phyloP scores from a whole-genome alignment of 2,113 vertebrate genomes.

The Dipodomys spectabilis region DNA sequence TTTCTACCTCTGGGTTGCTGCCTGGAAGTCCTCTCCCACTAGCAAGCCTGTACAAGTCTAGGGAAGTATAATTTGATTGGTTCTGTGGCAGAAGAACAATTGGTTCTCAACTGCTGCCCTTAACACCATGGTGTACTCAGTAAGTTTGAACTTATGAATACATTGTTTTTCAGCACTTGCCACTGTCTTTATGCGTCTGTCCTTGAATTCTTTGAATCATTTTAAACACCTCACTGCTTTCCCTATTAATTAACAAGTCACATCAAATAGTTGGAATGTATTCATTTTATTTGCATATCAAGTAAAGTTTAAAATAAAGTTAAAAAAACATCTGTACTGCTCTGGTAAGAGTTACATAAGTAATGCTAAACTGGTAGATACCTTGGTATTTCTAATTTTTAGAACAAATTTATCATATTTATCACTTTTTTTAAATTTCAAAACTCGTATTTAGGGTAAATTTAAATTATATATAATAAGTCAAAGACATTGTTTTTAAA shows the following conservation, averaged over 20 bases:
- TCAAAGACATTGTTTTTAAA: neutral
- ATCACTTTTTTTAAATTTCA: neutral
- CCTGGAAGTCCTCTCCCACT: neutral
- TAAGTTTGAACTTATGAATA: neutral
- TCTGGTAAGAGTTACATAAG: too few species aligned
- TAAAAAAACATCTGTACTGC: neutral
- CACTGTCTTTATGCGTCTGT: neutral
- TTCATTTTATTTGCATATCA: neutral
- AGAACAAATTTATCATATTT: neutral
- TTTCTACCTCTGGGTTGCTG: neutral
- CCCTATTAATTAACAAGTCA: neutral
- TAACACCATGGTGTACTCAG: neutral
- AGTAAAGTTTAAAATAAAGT: neutral
- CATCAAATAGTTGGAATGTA: neutral
- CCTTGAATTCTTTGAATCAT: neutral
- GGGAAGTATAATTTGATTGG: neutral
- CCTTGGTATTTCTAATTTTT: slow-evolving; percentile 9
- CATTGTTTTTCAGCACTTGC: neutral
- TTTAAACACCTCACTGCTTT: neutral
- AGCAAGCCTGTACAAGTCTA: neutral
- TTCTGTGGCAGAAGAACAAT: neutral
- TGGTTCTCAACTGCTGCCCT: neutral
- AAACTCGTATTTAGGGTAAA: neutral
- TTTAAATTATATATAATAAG: neutral
- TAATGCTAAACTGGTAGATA: neutral